Base-by-base conservation (phyloP, 2,888 invertebrate genomes). In the Carabus problematicus region DNA sequence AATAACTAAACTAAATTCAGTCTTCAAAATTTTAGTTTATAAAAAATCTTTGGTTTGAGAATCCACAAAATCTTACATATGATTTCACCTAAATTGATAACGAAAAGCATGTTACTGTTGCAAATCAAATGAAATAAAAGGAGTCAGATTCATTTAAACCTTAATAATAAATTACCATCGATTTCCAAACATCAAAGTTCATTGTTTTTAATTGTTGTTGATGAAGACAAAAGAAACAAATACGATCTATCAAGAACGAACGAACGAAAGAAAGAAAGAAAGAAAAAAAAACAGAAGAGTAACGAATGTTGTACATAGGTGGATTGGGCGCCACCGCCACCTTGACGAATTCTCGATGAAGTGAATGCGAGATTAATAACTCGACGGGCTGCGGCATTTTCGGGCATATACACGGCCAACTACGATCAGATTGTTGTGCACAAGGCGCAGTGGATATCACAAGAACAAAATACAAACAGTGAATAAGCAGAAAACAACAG, bases 291-390 rank as follows among this genome's bases (percentile, higher is more conserved):
- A 55, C 29, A 19, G 39, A n/a, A 19, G 29, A 47, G 52, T 60
- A 67, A 54, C 19, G 16, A 52, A 52, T 49, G 14, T 8, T 49
- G n/a, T n/a, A n/a, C n/a, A n/a, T 3, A 45, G 11, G 11, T 12
- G n/a, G 11, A 14, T 7, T 52, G 60, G 67, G 67, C 67, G 67
- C 67, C 67, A 67, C 19, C 55, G 60, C 67, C 67, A 67, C 67
- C 67, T 67, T 67, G 67, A 67, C 67, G 67, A 67, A 67, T 67
- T 67, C 41, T 54, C 67, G 67, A 67, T 67, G 67, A n/a, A 67
- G 67, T 60, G 67, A 66, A 29, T 29, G 29, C 2, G 47, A 47
- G 66, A 66, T 52, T 52, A 52, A 18, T 52, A 52, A 12, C 19
- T 16, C 19, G n/a, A n/a, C 52, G 12, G 52, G n/a, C 49, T 29